Evolutionary conservation across 53 echinoderm and acorn worm genomes (phyloP), one percentile per base, ranked within the genome.

Genomic region (Holothuria scabra): DNA sequence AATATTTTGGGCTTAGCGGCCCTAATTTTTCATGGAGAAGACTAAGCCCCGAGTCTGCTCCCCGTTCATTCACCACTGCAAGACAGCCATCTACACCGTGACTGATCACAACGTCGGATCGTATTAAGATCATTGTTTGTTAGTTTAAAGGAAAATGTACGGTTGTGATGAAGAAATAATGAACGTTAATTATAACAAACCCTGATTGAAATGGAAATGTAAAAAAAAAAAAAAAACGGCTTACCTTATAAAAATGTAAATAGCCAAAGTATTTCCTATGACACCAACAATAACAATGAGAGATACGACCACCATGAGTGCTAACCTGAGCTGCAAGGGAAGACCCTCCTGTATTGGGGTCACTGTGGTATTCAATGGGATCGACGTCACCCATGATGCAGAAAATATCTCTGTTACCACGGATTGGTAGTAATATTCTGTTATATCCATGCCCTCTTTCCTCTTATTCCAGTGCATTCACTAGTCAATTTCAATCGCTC

Each of bases 221-320:
- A 8, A 58, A 65, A 23, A 10, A 22, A 20, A 25, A 28, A 41
- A 41, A 5, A 5, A 20, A n/a, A 25, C 23, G 10, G 74, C 89
- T 90, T 83, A 95, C 95, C 81, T 87, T 28, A 80, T 1, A 65
- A 95, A 95, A 8, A 95, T 87, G 55, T 57, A 86, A 11, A 95
- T 87, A 16, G 88, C 90, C 23, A 83, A 59, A 0, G 82, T 85
- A 41, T 95, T 95, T n/a, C 95, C 92, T 22, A 72, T 19, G 48
- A 90, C 66, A 16, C 95, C 95, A 29, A 95, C 60, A 34, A 91
- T 61, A 61, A 93, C 86, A 44, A 89, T 91, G 19, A 89, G 61
- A 41, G 91, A 84, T 60, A 93, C 88, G 29, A 88, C 83, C 38
- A 93, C 83, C 16, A 91, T 79, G 23, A 93, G 84, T 16, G 34